Evolutionary conservation across 2,113 vertebrate species (phyloP), one percentile per base, ranked within the genome.

Genomic region (Neogobius melanostomus): DNA sequence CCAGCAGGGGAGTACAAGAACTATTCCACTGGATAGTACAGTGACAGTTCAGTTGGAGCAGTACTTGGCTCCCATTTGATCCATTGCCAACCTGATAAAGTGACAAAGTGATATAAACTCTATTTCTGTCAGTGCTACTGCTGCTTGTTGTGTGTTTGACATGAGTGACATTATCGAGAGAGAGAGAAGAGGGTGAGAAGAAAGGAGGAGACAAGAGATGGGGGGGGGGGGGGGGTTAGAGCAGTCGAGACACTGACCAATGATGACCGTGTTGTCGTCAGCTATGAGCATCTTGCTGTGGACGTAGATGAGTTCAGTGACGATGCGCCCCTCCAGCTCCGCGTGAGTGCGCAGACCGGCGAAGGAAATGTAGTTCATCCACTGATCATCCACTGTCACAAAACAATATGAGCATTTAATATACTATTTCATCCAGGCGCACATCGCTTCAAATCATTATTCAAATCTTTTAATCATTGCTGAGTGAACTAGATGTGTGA

Each of bases 361-460:
- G 69, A 99, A 97, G 0, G 97, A 98, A 72, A 99, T 96, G 91
- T 98, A 99, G 90, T 99, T 97, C 91, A 98, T 98, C 98, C 98
- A 99, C 66, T 96, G 94, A 67, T 99, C 92, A 36, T 95, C 96
- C 94, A 99, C 98, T 99, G 85, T 17, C 53, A 46, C 5, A 59
- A 49, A 14, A 11, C 43, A 28, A 66, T 43, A 51, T 47, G 11
- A 6, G 8, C 11, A 43, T 43, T 17, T 45, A 62, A 44, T 8
- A 42, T 16, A 56, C 11, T 21, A 17, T 28, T 14, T n/a, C 15
- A 5, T 11, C 48, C 10, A 49, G 12, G 4, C 5, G 11, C 4
- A 10, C 48, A 49, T 12, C 12, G 11, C 9, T 49, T 36, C 28
- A 4, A 36, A 36, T 36, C 28, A 36, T 36, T 36, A 36, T 36